Base-by-base conservation (phyloP, 2,113 vertebrate species). In the Rhadina sibilatrix region DNA sequence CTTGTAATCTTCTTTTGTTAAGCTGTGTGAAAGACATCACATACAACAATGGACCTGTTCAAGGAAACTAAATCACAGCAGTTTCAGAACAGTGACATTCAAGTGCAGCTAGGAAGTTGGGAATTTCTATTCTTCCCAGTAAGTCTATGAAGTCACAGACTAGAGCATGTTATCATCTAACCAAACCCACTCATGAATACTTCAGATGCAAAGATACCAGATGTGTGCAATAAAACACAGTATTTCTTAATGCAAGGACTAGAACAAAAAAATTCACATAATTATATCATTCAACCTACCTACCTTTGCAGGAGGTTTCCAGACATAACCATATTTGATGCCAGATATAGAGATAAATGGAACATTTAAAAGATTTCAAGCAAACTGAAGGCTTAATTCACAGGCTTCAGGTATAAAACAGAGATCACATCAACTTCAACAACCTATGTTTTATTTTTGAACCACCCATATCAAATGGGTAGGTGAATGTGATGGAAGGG, bases 371-470 rank as follows among this genome's bases (percentile, higher is more conserved):
- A 93, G 30, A 69, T 53, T 87, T 76, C 83, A 89, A 70, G 88
- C 42, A 74, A 89, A 90, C 37, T 65, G 79, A 93, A 96, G 54
- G 68, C 78, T 95, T 97, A 83, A 87, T 94, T 96, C 79, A 87
- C 84, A 97, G 53, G 87, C 63, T 95, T 85, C 60, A 85, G 47
- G 61, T 95, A 69, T 74, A 83, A 96, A 82, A 89, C 35, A 83
- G 44, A 90, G 49, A 79, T 88, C 83, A 78, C 66, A 68, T 44
- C 71, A 69, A 87, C 61, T 89, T 69, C 65, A 74, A 56, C 56
- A 92, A 94, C 35, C 21, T 50, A 42, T 4, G 4, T 83, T 86
- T 61, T 78, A 50, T 70, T 94, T 78, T 47, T 89, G 76, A 94
- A 59, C 19, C 40, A 84, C 69, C 92, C 65, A 40, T 71, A 59